Evolutionary conservation across 2,113 vertebrate genomes (phyloP).

Genomic region (Silurus glanis): DNA sequence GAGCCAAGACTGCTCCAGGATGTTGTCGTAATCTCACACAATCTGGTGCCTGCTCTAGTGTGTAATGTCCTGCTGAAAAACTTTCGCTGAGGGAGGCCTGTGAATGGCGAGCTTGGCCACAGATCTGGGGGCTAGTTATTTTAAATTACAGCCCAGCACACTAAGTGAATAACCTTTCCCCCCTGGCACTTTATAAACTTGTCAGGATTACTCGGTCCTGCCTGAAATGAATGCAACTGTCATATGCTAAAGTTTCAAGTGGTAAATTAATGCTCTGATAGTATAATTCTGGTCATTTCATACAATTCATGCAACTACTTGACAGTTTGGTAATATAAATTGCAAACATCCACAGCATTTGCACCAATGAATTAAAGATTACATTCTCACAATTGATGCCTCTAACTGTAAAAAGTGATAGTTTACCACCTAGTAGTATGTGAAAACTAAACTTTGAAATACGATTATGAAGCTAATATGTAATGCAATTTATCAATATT

Average conservation of each 20-base stretch:
- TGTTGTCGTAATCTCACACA: constrained; percentile 84
- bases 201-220: constrained; percentile 52
- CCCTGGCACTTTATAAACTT: constrained; percentile 66
- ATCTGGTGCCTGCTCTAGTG: constrained; percentile 87
- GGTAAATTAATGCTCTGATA: neutral
- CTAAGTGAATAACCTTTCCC: constrained; percentile 72
- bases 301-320: neutral
- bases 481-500: neutral
- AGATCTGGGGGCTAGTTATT: constrained; percentile 72
- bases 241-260: constrained; percentile 5
- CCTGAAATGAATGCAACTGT: constrained; percentile 47
- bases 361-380: neutral
- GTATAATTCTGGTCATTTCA: neutral
- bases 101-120: constrained; percentile 49
- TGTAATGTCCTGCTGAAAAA: constrained; percentile 81
- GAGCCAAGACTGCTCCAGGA: constrained; percentile 75
- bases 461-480: neutral
- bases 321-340: neutral
- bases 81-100: constrained; percentile 66
- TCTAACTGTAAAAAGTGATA: neutral
- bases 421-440: neutral
- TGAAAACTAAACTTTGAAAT: neutral
- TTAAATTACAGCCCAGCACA: constrained; percentile 73
- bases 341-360: neutral
- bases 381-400: neutral